Evolutionary conservation across 2,797 vertebrate genomes (phyloP), one percentile per base, ranked within the genome.

Genomic region (Caiman crocodilus): DNA sequence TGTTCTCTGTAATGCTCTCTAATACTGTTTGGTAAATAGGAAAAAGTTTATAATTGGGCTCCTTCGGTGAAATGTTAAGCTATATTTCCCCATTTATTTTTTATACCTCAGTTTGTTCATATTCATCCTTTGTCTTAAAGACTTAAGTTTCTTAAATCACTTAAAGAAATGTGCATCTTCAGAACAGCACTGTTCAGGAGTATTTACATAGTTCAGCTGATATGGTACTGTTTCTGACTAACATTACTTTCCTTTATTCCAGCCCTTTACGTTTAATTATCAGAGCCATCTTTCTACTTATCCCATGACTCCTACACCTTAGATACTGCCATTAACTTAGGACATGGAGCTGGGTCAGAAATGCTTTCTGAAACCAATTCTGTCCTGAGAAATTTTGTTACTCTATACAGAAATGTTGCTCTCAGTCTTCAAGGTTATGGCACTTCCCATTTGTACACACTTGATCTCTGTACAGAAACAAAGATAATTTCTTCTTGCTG

Each of bases 401-500:
- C 23, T 84, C 3, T 1, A 80, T 90, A 77, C 64, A 75, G 74
- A 82, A 94, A 82, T 3, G 7, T 74, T 26, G 58, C 17, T 79
- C 35, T 80, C 71, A 20, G 11, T 82, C 25, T 87, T 90, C 89
- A 95, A 84, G 75, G 60, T 88, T 85, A 85, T 13, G 76, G 64
- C 21, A 67, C 8, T 93, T 92, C 88, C 20, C 13, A 50, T 50
- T 42, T 83, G n/a, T 30, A 85, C 85, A 0, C 2, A 26, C 87
- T 71, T 76, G 32, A 17, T 84, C 80, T 76, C 57, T 85, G 28
- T 25, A 75, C 30, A 90, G 28, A 89, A 28, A 28, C 64, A 74
- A 90, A 78, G 61, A 82, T 93, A 90, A 92, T 95, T 90, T 92
- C 65, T 14, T 92, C 56, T 87, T 94, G 92, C 56, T 95, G 94